These are phyloP conservation scores for Agrilus biguttatus DNA, from an alignment of 2,888 invertebrate genomes.

Conservation along the genomic window DNA sequence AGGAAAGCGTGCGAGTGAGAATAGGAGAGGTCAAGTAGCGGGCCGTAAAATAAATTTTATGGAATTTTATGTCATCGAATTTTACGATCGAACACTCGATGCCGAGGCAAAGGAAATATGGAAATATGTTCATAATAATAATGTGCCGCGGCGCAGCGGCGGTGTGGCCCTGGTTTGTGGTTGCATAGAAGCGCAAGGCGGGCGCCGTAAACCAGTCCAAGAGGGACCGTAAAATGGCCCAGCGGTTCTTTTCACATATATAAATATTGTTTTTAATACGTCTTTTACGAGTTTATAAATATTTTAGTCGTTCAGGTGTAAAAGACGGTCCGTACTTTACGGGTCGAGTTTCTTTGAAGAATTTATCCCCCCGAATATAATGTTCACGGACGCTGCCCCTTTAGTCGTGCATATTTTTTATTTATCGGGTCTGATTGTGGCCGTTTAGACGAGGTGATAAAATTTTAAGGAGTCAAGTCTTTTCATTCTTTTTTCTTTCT, in stretches of 20 bases:
- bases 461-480: conserved; percentile 4
- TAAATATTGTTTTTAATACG: conserved; percentile 37
- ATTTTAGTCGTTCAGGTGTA: conserved; percentile 35
- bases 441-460: conserved; percentile 8
- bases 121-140: no score
- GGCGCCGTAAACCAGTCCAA: conserved; percentile 32
- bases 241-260: conserved; percentile 31
- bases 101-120: no score
- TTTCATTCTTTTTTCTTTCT: no score
- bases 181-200: conserved; percentile 13
- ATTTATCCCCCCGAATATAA: conserved; percentile 18
- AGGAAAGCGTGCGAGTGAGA: no score
- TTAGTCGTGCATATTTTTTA: conserved; percentile 17
- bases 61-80: no score
- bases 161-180: no score
- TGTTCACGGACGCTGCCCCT: conserved; percentile 18
- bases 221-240: conserved; percentile 27
- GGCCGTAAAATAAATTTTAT: no score
- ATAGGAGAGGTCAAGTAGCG: no score
- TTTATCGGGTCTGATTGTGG: conserved; percentile 11
- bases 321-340: conserved; percentile 23
- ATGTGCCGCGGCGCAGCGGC: no score
- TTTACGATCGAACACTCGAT: no score
- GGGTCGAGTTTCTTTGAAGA: conserved; percentile 18
- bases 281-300: conserved; percentile 35